phyloP scores from a whole-genome alignment of 2,797 vertebrate genomes.

The Sebastes jordani region DNA sequence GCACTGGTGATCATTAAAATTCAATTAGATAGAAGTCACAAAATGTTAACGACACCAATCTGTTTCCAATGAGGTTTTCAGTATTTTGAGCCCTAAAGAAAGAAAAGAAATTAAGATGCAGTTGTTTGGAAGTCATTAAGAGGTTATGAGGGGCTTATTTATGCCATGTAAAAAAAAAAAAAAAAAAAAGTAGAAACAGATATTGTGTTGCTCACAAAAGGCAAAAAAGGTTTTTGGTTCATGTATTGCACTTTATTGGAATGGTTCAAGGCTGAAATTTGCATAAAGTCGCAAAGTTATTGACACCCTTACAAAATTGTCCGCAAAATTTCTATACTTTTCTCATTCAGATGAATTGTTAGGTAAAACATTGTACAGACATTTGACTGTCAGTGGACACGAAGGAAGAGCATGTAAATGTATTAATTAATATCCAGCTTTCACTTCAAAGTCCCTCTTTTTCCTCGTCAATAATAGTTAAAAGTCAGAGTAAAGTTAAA shows the following conservation, averaged over 20 bases:
- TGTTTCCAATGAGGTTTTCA: conserved; percentile 13
- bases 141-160: not conserved
- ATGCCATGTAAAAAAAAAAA: not conserved
- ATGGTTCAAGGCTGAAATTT: not conserved
- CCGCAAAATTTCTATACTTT: not conserved
- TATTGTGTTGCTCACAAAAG: not conserved
- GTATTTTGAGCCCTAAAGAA: conserved; percentile 10
- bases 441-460: too few species aligned
- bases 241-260: not conserved
- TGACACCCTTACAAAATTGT: not conserved
- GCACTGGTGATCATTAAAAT: conserved; percentile 42
- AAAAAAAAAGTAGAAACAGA: too few species aligned
- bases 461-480: not conserved
- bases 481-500: not conserved
- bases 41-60: conserved; percentile 41
- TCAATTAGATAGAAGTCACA: conserved; percentile 44
- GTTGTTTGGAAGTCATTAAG: not conserved
- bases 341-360: not conserved
- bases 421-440: not conserved
- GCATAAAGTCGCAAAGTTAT: not conserved
- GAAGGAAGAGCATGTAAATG: not conserved
- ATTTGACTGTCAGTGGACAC: not conserved
- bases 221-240: not conserved
- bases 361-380: not conserved
- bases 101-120: not conserved